These are phyloP conservation scores for Plectus sambesii DNA, from an alignment of 1,140 invertebrate species.

Conservation along the genomic window DNA sequence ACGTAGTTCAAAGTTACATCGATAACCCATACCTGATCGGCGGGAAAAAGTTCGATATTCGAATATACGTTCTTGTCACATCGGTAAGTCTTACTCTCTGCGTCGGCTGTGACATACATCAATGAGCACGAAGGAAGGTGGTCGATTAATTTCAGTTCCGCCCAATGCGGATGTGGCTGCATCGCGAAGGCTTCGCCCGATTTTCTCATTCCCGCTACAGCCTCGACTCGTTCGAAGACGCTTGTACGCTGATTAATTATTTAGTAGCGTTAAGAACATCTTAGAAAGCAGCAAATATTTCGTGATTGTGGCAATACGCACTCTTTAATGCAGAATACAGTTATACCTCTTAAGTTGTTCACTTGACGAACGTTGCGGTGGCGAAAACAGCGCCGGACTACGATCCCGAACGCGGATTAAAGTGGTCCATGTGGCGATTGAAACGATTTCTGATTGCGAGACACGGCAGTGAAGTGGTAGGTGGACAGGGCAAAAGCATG, in stretches of 20 bases:
- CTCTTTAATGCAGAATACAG: conserved; percentile 13
- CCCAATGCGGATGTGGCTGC: conserved; percentile 50
- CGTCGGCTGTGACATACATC: not conserved
- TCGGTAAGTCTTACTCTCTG: conserved; percentile 38
- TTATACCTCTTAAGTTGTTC: conserved; percentile 45
- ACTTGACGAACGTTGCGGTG: conserved; percentile 52
- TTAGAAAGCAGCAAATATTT: conserved; percentile 1
- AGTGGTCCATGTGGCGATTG: conserved; percentile 50
- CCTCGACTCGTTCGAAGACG: conserved; percentile 50
- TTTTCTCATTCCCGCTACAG: conserved; percentile 51
- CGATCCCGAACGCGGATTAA: conserved; percentile 52
- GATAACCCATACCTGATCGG: conserved; percentile 51
- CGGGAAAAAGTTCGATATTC: conserved; percentile 52
- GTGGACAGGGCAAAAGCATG: conserved; percentile 8
- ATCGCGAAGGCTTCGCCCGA: conserved; percentile 51
- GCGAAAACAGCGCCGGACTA: conserved; percentile 52
- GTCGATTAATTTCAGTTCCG: conserved; percentile 46
- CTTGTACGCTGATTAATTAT: conserved; percentile 39
- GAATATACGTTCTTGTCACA: conserved; percentile 50
- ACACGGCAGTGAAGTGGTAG: conserved; percentile 47
- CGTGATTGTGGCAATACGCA: not conserved
- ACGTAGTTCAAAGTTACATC: conserved; percentile 37
- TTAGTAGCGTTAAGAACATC: conserved; percentile 8
- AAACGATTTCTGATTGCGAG: conserved; percentile 47
- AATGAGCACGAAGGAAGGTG: too few relatives aligned